Evolutionary conservation across 2,797 vertebrate genomes (phyloP).

Genomic region (Aldrovandia affinis): DNA sequence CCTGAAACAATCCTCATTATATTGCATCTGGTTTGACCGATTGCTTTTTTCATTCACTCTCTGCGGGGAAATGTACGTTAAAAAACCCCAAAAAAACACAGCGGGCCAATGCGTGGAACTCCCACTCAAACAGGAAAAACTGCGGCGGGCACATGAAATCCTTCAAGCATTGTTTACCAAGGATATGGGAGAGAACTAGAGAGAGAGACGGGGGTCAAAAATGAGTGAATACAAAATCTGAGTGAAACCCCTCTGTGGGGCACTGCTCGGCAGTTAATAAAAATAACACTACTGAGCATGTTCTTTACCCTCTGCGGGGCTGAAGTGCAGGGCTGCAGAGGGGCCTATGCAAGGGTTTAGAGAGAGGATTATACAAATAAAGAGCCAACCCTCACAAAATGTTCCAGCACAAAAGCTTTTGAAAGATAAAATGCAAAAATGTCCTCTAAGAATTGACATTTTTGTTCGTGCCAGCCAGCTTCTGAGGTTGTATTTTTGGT

Average conservation of each 20-base stretch:
- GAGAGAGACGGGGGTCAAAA: background rate
- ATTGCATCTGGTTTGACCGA: background rate
- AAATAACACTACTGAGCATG: background rate
- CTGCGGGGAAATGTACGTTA: background rate
- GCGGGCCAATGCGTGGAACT: slow-evolving; percentile 6
- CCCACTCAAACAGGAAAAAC: slow-evolving; percentile 65
- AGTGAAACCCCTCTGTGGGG: background rate
- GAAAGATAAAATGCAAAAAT: no score
- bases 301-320: background rate
- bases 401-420: background rate
- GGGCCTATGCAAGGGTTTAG: no score
- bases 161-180: slow-evolving; percentile 39
- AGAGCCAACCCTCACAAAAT: background rate
- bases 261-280: background rate
- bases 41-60: background rate
- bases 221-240: background rate
- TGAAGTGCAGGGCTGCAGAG: background rate
- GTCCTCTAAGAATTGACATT: no score
- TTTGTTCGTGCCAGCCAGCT: no score
- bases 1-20: background rate
- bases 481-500: no score
- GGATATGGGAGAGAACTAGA: slow-evolving; percentile 39
- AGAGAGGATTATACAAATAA: background rate
- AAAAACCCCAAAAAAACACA: background rate
- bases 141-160: slow-evolving; percentile 44